Conservation (phyloP, 2,113 vertebrate genomes). For the Natator depressus region DNA sequence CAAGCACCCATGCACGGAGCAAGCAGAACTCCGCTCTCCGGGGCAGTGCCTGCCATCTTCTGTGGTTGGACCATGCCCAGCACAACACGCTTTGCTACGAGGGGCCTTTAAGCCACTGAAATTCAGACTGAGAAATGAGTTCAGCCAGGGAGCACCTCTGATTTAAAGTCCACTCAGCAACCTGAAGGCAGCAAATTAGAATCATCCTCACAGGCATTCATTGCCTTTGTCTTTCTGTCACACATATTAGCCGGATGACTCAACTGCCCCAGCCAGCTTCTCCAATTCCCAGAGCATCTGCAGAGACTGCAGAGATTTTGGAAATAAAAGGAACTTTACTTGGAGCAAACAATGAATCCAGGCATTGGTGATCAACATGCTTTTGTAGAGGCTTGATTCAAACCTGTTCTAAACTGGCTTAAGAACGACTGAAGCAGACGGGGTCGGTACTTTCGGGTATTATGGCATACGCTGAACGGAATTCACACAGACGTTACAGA, state of each 20-base stretch:
- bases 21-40: neutral
- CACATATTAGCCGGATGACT: neutral
- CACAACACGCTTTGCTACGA: neutral
- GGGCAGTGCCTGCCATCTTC: neutral
- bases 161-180: rapidly evolving
- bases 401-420: neutral
- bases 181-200: rapidly evolving
- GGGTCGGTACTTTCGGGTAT: rapidly evolving
- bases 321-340: slow-evolving; percentile 6
- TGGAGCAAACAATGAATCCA: neutral
- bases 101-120: neutral
- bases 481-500: rapidly evolving
- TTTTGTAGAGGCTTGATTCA: neutral
- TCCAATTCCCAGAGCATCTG: neutral
- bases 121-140: neutral
- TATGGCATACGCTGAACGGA: rapidly evolving
- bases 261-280: neutral
- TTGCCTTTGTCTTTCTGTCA: neutral
- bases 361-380: rapidly evolving
- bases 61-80: neutral
- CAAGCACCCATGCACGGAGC: neutral
- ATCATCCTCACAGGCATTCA: neutral
- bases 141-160: neutral
- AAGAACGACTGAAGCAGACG: neutral
- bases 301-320: neutral